phyloP scores from a whole-genome alignment of 2,113 vertebrate species.

The Piliocolobus tephrosceles region DNA sequence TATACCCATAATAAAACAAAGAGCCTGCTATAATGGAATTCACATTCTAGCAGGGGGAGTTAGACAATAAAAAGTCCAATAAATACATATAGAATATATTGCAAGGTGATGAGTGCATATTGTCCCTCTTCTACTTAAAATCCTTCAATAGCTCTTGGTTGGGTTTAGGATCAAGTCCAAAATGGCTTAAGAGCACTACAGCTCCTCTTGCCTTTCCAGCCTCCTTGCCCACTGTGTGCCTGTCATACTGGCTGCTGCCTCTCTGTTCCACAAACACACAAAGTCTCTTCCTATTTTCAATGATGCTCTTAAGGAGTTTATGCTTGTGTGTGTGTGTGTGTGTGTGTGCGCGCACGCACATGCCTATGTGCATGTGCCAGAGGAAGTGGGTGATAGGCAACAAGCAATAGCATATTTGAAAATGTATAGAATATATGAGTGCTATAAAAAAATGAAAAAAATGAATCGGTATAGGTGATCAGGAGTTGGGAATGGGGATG shows the following conservation, averaged over 20 bases:
- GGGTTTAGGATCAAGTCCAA: not conserved
- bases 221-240: not conserved
- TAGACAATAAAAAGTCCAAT: not conserved
- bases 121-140: slow-evolving; percentile 15
- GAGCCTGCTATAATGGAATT: not conserved
- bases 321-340: not conserved
- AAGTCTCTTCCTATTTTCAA: not conserved
- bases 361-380: not conserved
- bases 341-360: too few species aligned
- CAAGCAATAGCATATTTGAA: not conserved
- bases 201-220: not conserved
- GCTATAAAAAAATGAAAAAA: not conserved
- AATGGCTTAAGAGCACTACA: not conserved
- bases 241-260: not conserved
- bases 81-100: not conserved
- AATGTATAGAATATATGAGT: not conserved
- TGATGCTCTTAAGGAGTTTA: not conserved
- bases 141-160: not conserved
- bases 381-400: not conserved
- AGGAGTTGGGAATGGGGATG: not conserved
- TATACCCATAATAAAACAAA: slow-evolving; percentile 8
- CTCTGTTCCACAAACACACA: not conserved
- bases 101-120: not conserved
- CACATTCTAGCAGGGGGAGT: not conserved
- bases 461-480: not conserved